Conservation (phyloP, 2,797 vertebrate genomes). For the Lerista edwardsae region DNA sequence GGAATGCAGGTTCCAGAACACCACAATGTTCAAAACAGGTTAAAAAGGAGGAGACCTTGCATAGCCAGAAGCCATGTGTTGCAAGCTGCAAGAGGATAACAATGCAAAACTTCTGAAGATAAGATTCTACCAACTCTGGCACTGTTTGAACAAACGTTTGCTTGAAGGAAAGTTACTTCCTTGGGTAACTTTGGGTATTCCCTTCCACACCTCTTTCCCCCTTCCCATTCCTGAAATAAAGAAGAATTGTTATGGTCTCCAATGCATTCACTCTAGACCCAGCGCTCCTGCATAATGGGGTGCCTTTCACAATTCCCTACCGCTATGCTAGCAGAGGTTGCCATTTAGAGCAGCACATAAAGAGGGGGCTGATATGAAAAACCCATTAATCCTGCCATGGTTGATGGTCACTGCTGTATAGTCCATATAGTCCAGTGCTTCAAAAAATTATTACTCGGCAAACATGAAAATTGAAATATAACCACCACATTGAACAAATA, state of each 20-base stretch:
- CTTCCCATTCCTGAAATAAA: background rate
- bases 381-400: background rate
- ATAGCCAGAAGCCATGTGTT: constrained; percentile 44
- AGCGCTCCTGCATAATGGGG: background rate
- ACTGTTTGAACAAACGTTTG: background rate
- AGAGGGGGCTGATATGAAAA: background rate
- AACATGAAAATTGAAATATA: no score
- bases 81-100: constrained; percentile 35
- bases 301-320: background rate
- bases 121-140: constrained; percentile 7
- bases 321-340: background rate
- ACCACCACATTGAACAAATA: background rate
- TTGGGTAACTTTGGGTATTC: background rate
- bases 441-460: no score
- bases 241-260: background rate
- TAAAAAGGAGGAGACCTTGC: background rate
- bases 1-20: background rate
- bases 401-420: background rate
- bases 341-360: background rate
- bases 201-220: background rate
- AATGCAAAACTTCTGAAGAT: constrained; percentile 7
- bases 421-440: no score
- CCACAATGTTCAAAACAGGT: background rate
- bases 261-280: background rate
- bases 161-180: background rate